Evolutionary conservation across 2,113 vertebrate genomes (phyloP), one percentile per base, ranked within the genome.

Genomic region (Chaenocephalus aceratus): DNA sequence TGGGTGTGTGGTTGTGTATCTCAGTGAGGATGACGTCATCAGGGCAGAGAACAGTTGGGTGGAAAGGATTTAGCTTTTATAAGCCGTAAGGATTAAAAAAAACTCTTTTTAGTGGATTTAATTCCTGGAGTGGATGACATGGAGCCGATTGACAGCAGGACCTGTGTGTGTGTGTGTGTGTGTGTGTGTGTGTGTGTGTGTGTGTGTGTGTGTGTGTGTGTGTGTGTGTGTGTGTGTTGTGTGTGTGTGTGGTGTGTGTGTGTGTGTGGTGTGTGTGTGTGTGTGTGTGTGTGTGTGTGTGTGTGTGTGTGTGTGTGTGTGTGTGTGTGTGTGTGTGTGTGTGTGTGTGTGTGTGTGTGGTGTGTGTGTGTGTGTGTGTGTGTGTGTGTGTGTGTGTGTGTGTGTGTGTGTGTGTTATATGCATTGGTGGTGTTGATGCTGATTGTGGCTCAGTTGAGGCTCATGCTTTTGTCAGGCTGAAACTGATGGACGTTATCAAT

Each of bases 11-110:
- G 21, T 21, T 21, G 21, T 45, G 51, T 73, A 56, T 46, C 26
- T 2, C 0, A 21, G 21, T 1, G 71, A 7, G 44, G 77, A 84
- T 75, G 82, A 83, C 86, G 62, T 53, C 61, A 1, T 7, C 2
- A 9, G 66, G 49, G 46, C 75, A 44, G 63, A 0, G 65, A 73
- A 76, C 86, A 79, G 89, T 79, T 86, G 86, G 79, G 70, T 26
- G 76, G 61, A 82, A 68, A 45, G 87, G 81, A 85, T 89, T 92
- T 75, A 79, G 23, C 26, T 62, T 86, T 86, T 73, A 58, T 88
- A 84, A 82, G 46, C 81, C 46, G 6, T 4, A 64, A 63, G 90
- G 91, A 88, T 92, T 88, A 77, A 89, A 86, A 84, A 76, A 76
- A 64, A 71, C 45, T 72, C 34, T 77, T 78, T 77, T 84, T 68